Conservation (phyloP, 2,113 vertebrate genomes). For the Cyphotilapia sp. region DNA sequence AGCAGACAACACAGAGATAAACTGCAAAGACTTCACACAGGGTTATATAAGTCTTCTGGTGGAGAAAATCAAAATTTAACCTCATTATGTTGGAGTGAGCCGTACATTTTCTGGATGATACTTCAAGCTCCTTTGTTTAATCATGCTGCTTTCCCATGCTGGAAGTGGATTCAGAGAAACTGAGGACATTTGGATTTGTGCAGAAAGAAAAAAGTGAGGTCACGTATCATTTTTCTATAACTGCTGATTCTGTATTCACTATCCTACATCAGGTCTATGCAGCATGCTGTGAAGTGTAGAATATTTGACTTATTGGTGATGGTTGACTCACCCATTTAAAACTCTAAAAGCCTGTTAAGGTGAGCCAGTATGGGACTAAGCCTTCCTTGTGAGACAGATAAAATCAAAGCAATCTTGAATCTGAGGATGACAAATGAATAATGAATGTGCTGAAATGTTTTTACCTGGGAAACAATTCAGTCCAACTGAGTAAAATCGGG, state of each 20-base stretch:
- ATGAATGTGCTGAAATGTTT: constrained; percentile 44
- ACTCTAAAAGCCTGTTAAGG: constrained; percentile 15
- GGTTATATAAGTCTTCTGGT: neutral
- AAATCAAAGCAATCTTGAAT: constrained; percentile 51
- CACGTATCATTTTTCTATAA: neutral
- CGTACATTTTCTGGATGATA: neutral
- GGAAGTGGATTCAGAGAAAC: neutral
- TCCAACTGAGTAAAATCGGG: constrained; percentile 9
- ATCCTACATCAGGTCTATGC: neutral
- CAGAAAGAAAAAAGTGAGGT: neutral
- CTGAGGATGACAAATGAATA: constrained; percentile 42
- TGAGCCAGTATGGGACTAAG: constrained; percentile 3
- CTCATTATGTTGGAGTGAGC: neutral
- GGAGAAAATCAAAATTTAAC: neutral
- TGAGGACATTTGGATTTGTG: neutral
- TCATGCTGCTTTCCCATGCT: neutral
- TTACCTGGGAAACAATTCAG: constrained; percentile 38
- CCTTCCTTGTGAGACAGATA: constrained; percentile 14
- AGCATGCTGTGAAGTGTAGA: neutral
- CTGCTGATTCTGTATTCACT: neutral
- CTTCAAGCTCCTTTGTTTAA: neutral
- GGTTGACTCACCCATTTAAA: neutral
- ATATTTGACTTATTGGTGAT: constrained; percentile 22
- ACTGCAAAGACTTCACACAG: neutral
- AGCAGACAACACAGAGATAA: neutral